A percentile compares a stretch with the other conserved stretches of the same genome.
Conservation (phyloP, 2,113 vertebrate species). For the Gambusia affinis region DNA sequence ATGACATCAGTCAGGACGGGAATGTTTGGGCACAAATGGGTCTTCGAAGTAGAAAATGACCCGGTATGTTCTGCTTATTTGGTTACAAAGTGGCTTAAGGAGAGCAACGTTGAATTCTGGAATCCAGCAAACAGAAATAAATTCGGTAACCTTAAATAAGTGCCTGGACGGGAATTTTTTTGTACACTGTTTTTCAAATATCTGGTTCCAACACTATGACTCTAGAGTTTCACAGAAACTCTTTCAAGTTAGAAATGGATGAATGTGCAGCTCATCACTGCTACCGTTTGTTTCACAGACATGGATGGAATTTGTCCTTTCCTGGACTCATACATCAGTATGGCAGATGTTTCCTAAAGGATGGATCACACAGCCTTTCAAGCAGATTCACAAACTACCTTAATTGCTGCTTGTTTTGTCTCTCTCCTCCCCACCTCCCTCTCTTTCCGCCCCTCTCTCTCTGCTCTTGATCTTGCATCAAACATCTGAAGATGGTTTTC, state of each 20-base stretch:
- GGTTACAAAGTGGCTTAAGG: background rate
- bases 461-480: conserved; percentile 45
- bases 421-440: conserved; percentile 15
- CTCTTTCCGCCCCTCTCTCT: background rate
- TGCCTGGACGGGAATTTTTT: background rate
- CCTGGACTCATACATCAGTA: conserved; percentile 72
- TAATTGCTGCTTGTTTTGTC: conserved; percentile 79
- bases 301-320: conserved; percentile 75
- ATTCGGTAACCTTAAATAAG: background rate
- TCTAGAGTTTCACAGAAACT: background rate
- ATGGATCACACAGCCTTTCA: conserved; percentile 65
- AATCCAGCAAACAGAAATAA: background rate
- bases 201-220: background rate
- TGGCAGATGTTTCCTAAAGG: conserved; percentile 79
- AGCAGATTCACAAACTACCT: conserved; percentile 69
- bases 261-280: conserved; percentile 30
- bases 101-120: background rate
- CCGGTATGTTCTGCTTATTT: too few relatives aligned
- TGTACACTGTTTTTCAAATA: background rate
- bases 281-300: conserved; percentile 63
- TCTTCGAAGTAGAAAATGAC: too few relatives aligned
- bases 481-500: conserved; percentile 76
- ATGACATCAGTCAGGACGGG: background rate
- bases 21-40: background rate
- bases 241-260: conserved; percentile 17